Conservation (phyloP, 2,888 invertebrate species). For the Caenorhabditis sp. region DNA sequence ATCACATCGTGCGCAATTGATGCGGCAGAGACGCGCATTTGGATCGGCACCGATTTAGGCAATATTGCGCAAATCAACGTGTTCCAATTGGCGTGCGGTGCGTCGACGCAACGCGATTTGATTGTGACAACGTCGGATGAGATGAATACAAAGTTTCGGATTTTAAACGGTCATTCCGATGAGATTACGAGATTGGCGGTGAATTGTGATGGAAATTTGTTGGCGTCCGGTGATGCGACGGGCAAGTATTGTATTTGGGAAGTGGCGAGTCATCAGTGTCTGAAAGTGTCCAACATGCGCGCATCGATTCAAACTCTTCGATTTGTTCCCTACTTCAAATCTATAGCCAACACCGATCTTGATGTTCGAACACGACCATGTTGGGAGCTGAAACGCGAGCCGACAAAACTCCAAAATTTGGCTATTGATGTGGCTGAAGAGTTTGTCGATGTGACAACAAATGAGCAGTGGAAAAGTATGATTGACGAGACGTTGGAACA, state of each 20-base stretch:
- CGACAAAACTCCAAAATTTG: conserved; percentile 21
- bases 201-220: conserved; percentile 56
- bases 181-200: conserved; percentile 42
- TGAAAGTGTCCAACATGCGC: conserved; percentile 50
- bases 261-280: conserved; percentile 57
- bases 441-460: conserved; percentile 17
- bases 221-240: conserved; percentile 58
- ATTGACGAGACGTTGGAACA: conserved; percentile 28
- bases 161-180: conserved; percentile 47
- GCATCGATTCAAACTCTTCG: conserved; percentile 31
- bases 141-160: conserved; percentile 35
- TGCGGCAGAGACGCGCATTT: conserved; percentile 56
- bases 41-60: conserved; percentile 59
- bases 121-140: conserved; percentile 46
- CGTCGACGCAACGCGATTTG: conserved; percentile 32
- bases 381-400: conserved; percentile 26
- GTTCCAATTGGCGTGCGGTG: conserved; percentile 30
- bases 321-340: conserved; percentile 37
- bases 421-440: conserved; percentile 23
- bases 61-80: conserved; percentile 55
- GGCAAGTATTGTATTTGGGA: conserved; percentile 65
- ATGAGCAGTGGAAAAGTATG: conserved; percentile 17
- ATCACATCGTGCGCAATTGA: conserved; percentile 58
- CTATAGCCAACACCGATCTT: conserved; percentile 11
- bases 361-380: conserved; percentile 9